Percentiles rank a stretch among this genome's conserved stretches.
These are phyloP conservation scores for Mesocricetus auratus DNA, from an alignment of 2,113 vertebrate species.

Conservation along the genomic window DNA sequence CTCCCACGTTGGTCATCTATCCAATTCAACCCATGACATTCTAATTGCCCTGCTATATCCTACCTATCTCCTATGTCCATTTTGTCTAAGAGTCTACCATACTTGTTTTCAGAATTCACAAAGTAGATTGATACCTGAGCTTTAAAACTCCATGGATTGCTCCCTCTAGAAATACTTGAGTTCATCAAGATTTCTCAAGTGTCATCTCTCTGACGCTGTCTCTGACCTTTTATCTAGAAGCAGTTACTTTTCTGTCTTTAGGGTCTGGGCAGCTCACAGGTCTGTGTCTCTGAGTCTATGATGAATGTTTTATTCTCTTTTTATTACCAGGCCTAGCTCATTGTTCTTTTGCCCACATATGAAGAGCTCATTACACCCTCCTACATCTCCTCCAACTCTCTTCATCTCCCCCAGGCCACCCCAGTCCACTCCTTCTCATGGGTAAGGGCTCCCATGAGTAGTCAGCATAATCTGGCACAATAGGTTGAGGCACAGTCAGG, in stretches of 20 bases:
- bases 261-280: neutral
- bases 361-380: conserved; percentile 24
- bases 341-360: neutral
- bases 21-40: neutral
- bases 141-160: neutral
- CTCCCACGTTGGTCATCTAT: fast-evolving
- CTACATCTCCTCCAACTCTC: too few species aligned
- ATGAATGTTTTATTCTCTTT: neutral
- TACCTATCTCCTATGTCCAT: neutral
- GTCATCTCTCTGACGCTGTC: neutral
- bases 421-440: too few species aligned
- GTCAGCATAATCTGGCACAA: too few species aligned
- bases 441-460: too few species aligned
- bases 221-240: neutral
- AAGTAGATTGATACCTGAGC: neutral
- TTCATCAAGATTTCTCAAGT: neutral
- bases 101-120: neutral
- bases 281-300: neutral
- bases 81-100: neutral
- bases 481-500: too few species aligned
- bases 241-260: neutral
- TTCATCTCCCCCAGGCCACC: too few species aligned
- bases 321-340: neutral
- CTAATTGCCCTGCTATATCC: neutral
- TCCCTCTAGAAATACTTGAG: neutral